Base-by-base conservation (phyloP, 2,888 invertebrate genomes). In the Drosophila mayaguana region DNA sequence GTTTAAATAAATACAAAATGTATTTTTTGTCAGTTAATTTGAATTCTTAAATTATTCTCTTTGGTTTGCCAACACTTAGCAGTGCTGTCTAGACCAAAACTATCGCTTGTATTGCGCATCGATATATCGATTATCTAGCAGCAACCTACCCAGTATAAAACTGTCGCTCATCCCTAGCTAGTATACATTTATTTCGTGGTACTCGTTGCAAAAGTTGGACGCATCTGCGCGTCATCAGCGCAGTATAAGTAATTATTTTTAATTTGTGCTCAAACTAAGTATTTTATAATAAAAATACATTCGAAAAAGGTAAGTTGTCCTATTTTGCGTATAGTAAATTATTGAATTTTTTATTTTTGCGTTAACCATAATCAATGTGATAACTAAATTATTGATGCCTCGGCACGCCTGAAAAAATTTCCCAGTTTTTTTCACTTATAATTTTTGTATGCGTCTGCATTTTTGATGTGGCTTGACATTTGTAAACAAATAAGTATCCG, bases 361-460 rank as follows among this genome's bases (percentile, higher is more conserved):
- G 4, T 14, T 40, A 8, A 38, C 14, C 16, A 25, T 12, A 4
- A 25, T n/a, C 3, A 18, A 18, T 28, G 7, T 12, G n/a, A 20
- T 28, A 11, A 12, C 54, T 25, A 8, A 36, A 14, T 22, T 22
- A 38, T 54, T 25, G 18, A 7, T 22, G 40, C n/a, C 32, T 48
- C 43, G 3, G 38, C 63, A 63, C 63, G 79, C 68, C 60, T 72
- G 71, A 81, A 78, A 78, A 78, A 87, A 89, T 80, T 87, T 86
- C 89, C 85, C 88, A 74, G 83, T 81, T 88, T 88, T 46, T 48
- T 66, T 65, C 9, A 40, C 43, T 46, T 48, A 38, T 66, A 60
- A 63, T 63, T 70, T 66, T 77, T 69, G 76, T 66, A 51, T 57
- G 74, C 72, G 75, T 80, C 75, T 70, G 67, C 77, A 71, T 72